phyloP scores from a whole-genome alignment of 2,888 invertebrate species.

The Nemurella pictetii region DNA sequence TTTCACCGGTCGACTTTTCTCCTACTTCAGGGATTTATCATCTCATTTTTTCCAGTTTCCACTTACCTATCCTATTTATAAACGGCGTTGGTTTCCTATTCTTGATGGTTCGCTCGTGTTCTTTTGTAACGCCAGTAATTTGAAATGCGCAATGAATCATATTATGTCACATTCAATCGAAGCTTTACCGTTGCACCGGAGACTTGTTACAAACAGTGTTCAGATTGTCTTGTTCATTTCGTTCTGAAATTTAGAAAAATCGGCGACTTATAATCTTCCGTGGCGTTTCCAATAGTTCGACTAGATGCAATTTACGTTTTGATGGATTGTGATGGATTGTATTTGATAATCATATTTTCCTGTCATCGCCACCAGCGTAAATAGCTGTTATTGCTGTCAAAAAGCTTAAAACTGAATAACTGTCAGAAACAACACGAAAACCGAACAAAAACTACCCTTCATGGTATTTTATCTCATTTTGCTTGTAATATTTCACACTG shows the following conservation, averaged over 20 bases:
- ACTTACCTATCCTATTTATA: neutral
- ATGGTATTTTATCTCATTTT: neutral
- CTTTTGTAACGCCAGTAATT: neutral
- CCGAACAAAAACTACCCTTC: neutral
- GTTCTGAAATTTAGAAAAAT: neutral
- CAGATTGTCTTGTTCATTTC: neutral
- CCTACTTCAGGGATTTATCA: neutral
- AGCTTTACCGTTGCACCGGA: neutral
- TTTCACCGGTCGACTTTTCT: neutral
- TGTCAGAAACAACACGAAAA: neutral
- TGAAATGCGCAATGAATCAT: neutral
- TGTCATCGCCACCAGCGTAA: slow-evolving; percentile 12
- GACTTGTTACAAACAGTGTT: too few relatives aligned
- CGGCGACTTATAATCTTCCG: neutral
- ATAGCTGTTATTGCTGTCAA: slow-evolving; percentile 12
- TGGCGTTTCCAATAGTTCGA: neutral
- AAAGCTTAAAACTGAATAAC: neutral
- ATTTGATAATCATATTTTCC: slow-evolving; percentile 4
- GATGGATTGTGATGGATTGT: slow-evolving; percentile 20
- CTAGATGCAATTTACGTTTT: neutral
- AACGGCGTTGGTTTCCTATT: neutral
- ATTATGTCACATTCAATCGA: neutral
- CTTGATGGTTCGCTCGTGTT: neutral
- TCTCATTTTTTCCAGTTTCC: neutral
- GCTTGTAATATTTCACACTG: neutral